Conservation (phyloP, 2,113 vertebrate genomes). For the Tenrec ecaudatus region DNA sequence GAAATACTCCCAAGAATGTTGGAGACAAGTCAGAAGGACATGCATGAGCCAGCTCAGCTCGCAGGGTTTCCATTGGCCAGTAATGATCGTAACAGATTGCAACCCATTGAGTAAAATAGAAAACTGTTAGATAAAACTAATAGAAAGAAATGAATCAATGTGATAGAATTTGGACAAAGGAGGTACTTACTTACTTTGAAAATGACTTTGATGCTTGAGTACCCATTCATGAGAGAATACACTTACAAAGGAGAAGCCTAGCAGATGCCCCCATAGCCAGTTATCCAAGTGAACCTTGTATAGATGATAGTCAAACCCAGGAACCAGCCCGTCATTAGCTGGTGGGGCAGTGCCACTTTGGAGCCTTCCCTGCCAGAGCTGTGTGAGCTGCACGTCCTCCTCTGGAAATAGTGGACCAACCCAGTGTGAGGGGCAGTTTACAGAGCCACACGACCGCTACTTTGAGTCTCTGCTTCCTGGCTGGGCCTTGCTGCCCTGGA, state of each 20-base stretch:
- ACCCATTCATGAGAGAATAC: too few relatives aligned
- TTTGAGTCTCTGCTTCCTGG: background rate
- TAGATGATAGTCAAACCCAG: too few relatives aligned
- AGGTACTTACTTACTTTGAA: background rate
- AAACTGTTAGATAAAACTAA: background rate
- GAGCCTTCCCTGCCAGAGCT: background rate
- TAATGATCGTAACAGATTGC: constrained; percentile 48
- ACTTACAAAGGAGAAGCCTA: too few relatives aligned
- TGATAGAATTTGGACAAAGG: background rate
- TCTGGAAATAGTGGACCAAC: background rate
- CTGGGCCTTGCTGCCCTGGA: background rate
- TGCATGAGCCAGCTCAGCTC: background rate
- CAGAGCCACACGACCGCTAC: background rate
- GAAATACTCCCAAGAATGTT: constrained; percentile 64
- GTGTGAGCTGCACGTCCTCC: background rate
- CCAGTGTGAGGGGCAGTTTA: background rate
- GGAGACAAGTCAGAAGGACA: constrained; percentile 6
- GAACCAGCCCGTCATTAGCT: too few relatives aligned
- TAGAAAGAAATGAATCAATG: background rate
- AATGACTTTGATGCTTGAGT: background rate
- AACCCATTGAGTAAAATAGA: constrained; percentile 54
- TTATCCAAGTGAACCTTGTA: too few relatives aligned
- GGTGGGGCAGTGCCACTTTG: background rate
- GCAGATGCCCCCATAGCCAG: too few relatives aligned
- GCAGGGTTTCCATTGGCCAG: constrained; percentile 10